Evolutionary conservation across 2,797 vertebrate species (phyloP), one percentile per base, ranked within the genome.

Genomic region (Phylloscopus collybita): DNA sequence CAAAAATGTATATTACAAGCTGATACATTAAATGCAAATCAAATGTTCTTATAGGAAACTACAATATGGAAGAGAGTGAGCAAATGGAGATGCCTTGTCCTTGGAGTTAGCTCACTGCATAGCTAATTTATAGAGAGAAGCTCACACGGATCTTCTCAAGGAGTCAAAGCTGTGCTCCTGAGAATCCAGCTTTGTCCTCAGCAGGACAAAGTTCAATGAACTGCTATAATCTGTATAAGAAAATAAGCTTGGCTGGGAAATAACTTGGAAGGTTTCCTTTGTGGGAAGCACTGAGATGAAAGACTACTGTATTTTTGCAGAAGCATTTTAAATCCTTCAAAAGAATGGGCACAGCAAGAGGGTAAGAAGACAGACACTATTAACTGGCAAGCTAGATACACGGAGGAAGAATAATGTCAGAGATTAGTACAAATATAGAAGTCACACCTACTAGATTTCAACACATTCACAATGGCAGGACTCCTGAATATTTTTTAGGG

Each of bases 211-310:
- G 91, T 97, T 93, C 92, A 92, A 27, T 94, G 94, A 96, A 92
- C 92, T 96, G 84, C 84, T 94, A 70, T 94, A 96, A 96, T 96
- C 92, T 95, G 54, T 92, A 38, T 82, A 91, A 81, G 88, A 95
- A 96, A 97, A 95, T 92, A 94, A 97, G 59, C 91, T 93, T 95
- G 86, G 66, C 90, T 95, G 90, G 80, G 84, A 96, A 96, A 94
- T 65, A 93, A 91, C 92, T 95, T 95, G 92, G 96, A 96, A 88
- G 36, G 75, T 34, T 92, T 94, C 92, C 79, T 96, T 95, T 88
- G 86, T 91, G 85, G 92, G 80, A 92, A 94, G 84, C 64, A 62
- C 84, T 44, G 83, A 95, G 86, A 97, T 95, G 86, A 96, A 96
- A 96, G 88, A 72, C 90, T 90, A 79, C 73, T 70, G 85, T 84